Conservation (phyloP, 2,888 invertebrate genomes). For the Eilema caniola region DNA sequence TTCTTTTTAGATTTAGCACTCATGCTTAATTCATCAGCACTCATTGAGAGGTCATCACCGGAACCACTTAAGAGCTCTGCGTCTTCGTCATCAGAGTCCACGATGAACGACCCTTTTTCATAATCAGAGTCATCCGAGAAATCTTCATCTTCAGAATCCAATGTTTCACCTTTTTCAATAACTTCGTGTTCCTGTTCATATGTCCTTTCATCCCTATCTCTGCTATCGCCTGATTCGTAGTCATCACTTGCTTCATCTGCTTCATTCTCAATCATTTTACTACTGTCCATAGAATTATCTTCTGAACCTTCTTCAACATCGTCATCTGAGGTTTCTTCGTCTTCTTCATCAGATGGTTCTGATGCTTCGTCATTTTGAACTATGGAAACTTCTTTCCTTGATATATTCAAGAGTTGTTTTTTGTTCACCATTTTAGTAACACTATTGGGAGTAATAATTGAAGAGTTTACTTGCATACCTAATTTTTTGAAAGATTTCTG, state of each 20-base stretch:
- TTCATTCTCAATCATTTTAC: slow-evolving; percentile 68
- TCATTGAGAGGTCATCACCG: slow-evolving; percentile 79
- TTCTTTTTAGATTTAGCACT: slow-evolving; percentile 77
- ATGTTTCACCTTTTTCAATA: slow-evolving; percentile 81
- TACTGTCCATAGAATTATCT: slow-evolving; percentile 51
- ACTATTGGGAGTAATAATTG: slow-evolving; percentile 61
- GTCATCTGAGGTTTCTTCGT: slow-evolving; percentile 31
- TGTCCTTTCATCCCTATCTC: slow-evolving; percentile 79
- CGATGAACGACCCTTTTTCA: slow-evolving; percentile 86
- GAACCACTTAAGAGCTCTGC: slow-evolving; percentile 75
- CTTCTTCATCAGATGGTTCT: slow-evolving; percentile 26
- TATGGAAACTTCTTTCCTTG: slow-evolving; percentile 34
- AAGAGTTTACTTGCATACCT: slow-evolving; percentile 67
- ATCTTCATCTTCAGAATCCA: slow-evolving; percentile 78
- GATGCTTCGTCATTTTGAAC: slow-evolving; percentile 31
- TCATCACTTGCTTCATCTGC: slow-evolving; percentile 76
- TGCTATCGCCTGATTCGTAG: slow-evolving; percentile 82
- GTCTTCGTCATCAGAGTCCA: slow-evolving; percentile 82
- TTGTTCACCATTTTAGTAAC: slow-evolving; percentile 43
- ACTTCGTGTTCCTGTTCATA: slow-evolving; percentile 84
- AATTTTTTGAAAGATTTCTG: slow-evolving; percentile 66
- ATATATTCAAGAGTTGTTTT: slow-evolving; percentile 35
- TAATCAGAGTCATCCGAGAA: slow-evolving; percentile 79
- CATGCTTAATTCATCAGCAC: slow-evolving; percentile 79
- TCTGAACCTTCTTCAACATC: slow-evolving; percentile 47